Evolutionary conservation across 2,113 vertebrate species (phyloP).

Genomic region (Oceanodroma tethys): DNA sequence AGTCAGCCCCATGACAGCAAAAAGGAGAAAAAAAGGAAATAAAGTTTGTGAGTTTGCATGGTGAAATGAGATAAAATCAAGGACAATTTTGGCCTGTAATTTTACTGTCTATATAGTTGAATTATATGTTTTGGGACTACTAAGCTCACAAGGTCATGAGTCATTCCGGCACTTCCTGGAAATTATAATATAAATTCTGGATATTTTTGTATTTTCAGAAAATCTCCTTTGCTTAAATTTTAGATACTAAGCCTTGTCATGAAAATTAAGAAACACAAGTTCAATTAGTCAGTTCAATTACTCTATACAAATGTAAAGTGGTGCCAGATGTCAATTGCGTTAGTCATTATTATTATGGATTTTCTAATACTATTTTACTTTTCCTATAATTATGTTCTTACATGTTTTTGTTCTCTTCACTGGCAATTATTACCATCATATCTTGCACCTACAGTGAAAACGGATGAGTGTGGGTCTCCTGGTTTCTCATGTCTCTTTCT

Average conservation of each 20-base stretch:
- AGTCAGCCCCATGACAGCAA: neutral
- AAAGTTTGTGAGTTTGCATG: neutral
- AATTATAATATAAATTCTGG: neutral
- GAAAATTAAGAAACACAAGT: slow-evolving; percentile 35
- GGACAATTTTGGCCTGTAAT: neutral
- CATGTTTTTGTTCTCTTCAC: neutral
- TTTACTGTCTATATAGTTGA: neutral
- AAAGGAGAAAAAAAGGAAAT: neutral
- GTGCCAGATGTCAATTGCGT: slow-evolving; percentile 33
- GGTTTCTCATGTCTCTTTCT: neutral
- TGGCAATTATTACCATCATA: neutral
- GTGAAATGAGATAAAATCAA: neutral
- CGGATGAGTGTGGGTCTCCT: neutral
- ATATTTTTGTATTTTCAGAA: slow-evolving; percentile 6
- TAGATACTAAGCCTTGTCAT: neutral
- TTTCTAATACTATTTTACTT: slow-evolving; percentile 19
- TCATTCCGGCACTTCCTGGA: slow-evolving; percentile 28
- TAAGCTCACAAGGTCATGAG: neutral
- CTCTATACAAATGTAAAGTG: neutral
- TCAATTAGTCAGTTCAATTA: slow-evolving; percentile 10
- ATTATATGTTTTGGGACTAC: neutral
- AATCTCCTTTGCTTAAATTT: neutral
- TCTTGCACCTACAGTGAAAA: neutral
- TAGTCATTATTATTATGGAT: neutral
- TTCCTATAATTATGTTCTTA: neutral